Conservation (phyloP, 1,140 invertebrate species). For the Laupala kohalensis region DNA sequence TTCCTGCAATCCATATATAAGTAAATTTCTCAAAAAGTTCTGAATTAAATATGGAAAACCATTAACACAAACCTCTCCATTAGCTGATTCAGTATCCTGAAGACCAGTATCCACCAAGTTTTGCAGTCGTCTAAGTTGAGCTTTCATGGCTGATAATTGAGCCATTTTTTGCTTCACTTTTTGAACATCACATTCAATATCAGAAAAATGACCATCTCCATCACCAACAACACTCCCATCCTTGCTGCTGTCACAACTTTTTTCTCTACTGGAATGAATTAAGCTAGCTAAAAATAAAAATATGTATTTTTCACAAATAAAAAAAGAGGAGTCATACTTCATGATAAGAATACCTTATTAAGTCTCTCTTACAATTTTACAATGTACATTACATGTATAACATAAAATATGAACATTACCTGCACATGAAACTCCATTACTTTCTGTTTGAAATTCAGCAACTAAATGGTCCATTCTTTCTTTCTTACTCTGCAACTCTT, state of each 20-base stretch:
- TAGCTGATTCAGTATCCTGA: neutral
- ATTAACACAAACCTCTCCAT: too few species aligned
- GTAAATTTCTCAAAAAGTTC: too few species aligned
- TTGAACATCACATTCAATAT: slow-evolving; percentile 5
- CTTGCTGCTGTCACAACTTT: neutral
- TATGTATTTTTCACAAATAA: neutral
- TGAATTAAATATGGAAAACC: too few species aligned
- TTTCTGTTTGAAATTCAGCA: slow-evolving; percentile 24
- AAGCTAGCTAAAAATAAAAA: neutral
- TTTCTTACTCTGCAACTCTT: slow-evolving; percentile 29
- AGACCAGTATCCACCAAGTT: slow-evolving; percentile 23
- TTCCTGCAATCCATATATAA: too few species aligned
- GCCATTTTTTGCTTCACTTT: slow-evolving; percentile 23
- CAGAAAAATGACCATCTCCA: neutral
- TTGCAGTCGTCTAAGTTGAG: slow-evolving; percentile 29
- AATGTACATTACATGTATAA: neutral
- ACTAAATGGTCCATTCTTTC: slow-evolving; percentile 31
- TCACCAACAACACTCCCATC: slow-evolving; percentile 6
- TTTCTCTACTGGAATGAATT: neutral
- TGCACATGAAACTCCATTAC: neutral
- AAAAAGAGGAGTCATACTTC: neutral
- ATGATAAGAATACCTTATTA: neutral
- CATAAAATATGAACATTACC: neutral
- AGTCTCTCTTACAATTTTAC: neutral
- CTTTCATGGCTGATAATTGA: slow-evolving; percentile 29